A percentile compares a stretch with the other conserved stretches of the same genome.
phyloP scores from a whole-genome alignment of 2,797 vertebrate genomes.

The Bovichtus variegatus region DNA sequence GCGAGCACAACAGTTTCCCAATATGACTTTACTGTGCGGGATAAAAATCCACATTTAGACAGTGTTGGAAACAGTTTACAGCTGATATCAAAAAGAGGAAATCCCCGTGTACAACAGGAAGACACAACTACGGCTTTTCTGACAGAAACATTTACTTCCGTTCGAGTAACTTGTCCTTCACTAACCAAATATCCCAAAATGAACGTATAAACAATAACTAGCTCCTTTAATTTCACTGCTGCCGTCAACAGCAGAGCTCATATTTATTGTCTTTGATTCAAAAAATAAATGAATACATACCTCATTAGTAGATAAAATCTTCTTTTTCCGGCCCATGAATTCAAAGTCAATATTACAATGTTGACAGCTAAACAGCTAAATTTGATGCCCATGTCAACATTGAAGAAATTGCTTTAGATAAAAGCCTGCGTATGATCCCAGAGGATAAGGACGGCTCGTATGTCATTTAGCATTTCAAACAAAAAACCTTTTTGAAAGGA shows the following conservation, averaged over 20 bases:
- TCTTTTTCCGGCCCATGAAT: neutral
- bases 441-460: neutral
- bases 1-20: constrained; percentile 35
- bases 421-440: neutral
- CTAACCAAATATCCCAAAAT: neutral
- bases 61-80: constrained; percentile 27
- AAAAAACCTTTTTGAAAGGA: neutral
- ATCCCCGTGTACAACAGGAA: neutral
- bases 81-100: constrained; percentile 24
- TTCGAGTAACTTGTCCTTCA: neutral
- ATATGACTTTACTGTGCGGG: constrained; percentile 32
- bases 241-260: constrained; percentile 6
- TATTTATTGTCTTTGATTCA: constrained; percentile 7
- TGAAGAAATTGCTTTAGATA: neutral
- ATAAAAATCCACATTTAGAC: constrained; percentile 41
- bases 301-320: constrained; percentile 5
- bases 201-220: constrained; percentile 18
- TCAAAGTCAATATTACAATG: neutral
- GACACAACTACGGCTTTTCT: neutral
- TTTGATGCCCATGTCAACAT: neutral
- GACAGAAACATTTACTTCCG: constrained; percentile 3
- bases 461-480: constrained; percentile 6
- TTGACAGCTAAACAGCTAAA: neutral
- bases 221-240: constrained; percentile 6
- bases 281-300: neutral